phyloP scores from a whole-genome alignment of 2,888 invertebrate species.

The Clostera curtula region DNA sequence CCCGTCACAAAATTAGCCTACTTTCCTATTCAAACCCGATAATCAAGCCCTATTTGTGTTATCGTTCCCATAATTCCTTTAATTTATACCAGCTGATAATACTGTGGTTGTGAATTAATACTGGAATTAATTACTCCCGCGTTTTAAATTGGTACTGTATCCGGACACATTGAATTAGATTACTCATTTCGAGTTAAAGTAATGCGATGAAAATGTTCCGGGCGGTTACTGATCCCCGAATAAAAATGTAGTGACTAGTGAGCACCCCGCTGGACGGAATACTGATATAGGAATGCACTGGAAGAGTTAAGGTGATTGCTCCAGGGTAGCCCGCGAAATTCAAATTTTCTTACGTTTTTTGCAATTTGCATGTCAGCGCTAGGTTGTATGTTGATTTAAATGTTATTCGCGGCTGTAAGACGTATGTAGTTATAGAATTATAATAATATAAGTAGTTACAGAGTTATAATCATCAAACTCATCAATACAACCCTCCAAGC shows the following conservation, averaged over 20 bases:
- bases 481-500: no score
- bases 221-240: constrained; percentile 48
- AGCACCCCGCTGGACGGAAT: constrained; percentile 36
- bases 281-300: constrained; percentile 12
- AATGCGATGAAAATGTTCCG: constrained; percentile 50
- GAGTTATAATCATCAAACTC: no score
- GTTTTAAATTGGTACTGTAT: constrained; percentile 42
- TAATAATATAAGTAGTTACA: no score
- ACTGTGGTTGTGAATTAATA: constrained; percentile 39
- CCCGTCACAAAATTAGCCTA: constrained; percentile 17
- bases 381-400: no score
- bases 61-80: constrained; percentile 33
- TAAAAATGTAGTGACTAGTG: constrained; percentile 42
- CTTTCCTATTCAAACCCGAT: constrained; percentile 22
- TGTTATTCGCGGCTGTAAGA: no score
- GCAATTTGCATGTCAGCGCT: no score
- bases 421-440: no score
- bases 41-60: constrained; percentile 28
- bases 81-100: constrained; percentile 36
- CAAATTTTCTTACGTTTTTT: no score
- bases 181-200: constrained; percentile 41
- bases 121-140: constrained; percentile 44
- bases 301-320: constrained; percentile 8
- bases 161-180: constrained; percentile 45
- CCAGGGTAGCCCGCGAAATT: no score